Conservation (phyloP, 2,888 invertebrate genomes). For the Pinctada fucata region DNA sequence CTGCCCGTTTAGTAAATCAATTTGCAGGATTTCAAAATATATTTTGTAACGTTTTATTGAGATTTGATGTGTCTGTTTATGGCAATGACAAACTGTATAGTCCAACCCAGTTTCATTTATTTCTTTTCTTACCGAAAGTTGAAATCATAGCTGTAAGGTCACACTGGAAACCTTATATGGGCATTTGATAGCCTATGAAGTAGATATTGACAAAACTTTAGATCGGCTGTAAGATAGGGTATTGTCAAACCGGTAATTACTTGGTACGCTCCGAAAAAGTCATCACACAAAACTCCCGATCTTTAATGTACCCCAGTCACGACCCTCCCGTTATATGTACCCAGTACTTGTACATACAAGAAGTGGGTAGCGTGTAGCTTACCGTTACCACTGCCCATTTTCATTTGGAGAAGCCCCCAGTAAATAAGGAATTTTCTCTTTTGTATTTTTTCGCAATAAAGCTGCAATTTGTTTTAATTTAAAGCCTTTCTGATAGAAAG, state of each 20-base stretch:
- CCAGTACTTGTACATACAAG: no score
- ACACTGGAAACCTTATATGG: neutral
- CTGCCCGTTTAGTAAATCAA: no score
- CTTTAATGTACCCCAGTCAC: neutral
- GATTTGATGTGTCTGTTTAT: neutral
- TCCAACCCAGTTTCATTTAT: neutral
- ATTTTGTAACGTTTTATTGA: neutral
- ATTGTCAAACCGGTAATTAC: neutral
- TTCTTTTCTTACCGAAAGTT: neutral
- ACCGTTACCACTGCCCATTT: no score
- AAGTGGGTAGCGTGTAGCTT: no score
- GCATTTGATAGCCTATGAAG: neutral
- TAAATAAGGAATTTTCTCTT: no score
- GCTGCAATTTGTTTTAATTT: no score
- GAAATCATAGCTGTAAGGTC: neutral
- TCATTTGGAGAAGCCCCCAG: no score
- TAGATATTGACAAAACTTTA: neutral
- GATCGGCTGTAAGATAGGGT: neutral
- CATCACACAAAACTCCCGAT: neutral
- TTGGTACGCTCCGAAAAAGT: neutral
- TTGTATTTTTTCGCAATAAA: no score
- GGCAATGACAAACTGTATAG: neutral
- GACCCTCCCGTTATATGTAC: neutral
- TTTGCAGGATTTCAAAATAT: neutral
- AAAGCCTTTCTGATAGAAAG: no score